Conservation (phyloP, 1,140 invertebrate species). For the Heterodera carotae region DNA sequence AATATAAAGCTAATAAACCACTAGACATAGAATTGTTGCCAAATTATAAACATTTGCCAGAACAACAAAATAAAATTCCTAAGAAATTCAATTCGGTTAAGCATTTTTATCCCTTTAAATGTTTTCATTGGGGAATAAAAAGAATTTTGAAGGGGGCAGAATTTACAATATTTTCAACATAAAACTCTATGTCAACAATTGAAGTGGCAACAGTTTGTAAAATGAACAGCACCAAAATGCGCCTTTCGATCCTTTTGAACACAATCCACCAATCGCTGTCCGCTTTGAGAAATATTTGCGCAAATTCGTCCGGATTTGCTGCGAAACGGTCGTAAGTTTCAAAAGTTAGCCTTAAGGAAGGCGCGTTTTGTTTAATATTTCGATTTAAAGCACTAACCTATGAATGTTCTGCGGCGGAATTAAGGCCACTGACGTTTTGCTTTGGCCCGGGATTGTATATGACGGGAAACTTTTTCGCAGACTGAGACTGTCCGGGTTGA, state of each 20-base stretch:
- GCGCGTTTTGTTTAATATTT: slow-evolving; percentile 11
- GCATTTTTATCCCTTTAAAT: neutral
- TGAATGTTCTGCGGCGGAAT: slow-evolving; percentile 31
- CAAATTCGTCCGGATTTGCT: slow-evolving; percentile 19
- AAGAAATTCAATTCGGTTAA: no score
- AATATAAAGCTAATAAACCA: neutral
- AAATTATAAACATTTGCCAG: no score
- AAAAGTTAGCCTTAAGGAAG: slow-evolving; percentile 37
- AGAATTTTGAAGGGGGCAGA: slow-evolving; percentile 10
- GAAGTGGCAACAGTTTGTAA: slow-evolving; percentile 30
- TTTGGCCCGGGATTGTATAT: neutral
- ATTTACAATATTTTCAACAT: slow-evolving; percentile 13
- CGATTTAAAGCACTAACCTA: slow-evolving; percentile 24
- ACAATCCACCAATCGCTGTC: slow-evolving; percentile 52
- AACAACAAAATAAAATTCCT: neutral
- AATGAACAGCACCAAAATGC: slow-evolving; percentile 36
- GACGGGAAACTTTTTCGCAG: slow-evolving; percentile 43
- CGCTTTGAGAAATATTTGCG: slow-evolving; percentile 42
- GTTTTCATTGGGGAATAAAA: slow-evolving; percentile 9
- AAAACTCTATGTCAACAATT: slow-evolving; percentile 32
- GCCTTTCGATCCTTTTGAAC: slow-evolving; percentile 43
- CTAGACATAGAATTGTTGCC: no score
- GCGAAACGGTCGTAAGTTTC: slow-evolving; percentile 47
- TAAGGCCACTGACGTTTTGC: no score
- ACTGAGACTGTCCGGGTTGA: slow-evolving; percentile 48